A percentile compares a stretch with the other conserved stretches of the same genome.
Conservation (phyloP, 1,140 invertebrate genomes). For the Brachionus calyciflorus region DNA sequence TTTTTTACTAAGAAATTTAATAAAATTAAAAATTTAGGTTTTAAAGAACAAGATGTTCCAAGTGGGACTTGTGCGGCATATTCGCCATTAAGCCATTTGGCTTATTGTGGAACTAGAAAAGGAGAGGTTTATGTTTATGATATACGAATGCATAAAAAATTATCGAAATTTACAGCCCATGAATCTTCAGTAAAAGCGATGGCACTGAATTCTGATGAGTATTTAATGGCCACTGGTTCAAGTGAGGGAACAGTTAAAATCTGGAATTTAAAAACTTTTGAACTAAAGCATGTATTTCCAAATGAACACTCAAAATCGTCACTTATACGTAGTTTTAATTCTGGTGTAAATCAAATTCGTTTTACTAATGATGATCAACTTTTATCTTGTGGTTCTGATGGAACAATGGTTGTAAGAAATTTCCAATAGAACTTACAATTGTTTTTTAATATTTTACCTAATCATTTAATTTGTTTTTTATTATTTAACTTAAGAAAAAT, state of each 20-base stretch:
- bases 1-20: no score
- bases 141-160: constrained; percentile 77
- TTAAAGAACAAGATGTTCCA: constrained; percentile 86
- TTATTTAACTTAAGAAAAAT: no score
- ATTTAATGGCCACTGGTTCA: constrained; percentile 92
- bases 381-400: constrained; percentile 96
- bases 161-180: constrained; percentile 85
- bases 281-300: constrained; percentile 78
- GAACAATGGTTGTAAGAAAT: constrained; percentile 87
- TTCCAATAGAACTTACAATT: not conserved
- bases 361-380: constrained; percentile 79
- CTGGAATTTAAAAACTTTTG: constrained; percentile 82
- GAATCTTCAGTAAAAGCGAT: constrained; percentile 90
- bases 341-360: constrained; percentile 89
- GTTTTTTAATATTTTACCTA: no score
- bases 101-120: constrained; percentile 44
- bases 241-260: constrained; percentile 99
- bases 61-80: constrained; percentile 77
- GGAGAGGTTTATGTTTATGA: constrained; percentile 67
- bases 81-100: constrained; percentile 73
- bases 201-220: constrained; percentile 86
- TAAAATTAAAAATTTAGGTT: constrained; percentile 71
- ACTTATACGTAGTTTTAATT: constrained; percentile 91
- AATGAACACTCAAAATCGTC: constrained; percentile 73
- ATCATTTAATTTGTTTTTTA: no score